Base-by-base conservation (phyloP, 1,140 invertebrate genomes). In the Atopsyche davidsoni region DNA sequence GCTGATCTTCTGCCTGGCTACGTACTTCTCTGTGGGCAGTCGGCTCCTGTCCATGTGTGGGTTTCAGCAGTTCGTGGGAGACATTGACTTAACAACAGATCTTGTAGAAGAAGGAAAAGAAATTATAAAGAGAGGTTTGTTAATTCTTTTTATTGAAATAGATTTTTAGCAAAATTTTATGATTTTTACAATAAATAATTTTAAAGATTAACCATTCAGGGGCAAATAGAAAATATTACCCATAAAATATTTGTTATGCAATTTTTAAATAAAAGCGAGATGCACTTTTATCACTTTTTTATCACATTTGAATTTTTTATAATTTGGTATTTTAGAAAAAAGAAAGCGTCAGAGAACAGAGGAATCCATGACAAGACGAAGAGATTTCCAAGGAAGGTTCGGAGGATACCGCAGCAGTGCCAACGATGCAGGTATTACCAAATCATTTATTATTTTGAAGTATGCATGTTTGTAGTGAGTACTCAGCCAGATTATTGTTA, bases 21-120 rank as follows among this genome's bases (percentile, higher is more conserved):
- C 94, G 0, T 98, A 96, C 75, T 95, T 98, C 66, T 90, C 87
- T 62, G 67, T 97, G n/a, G 95, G 94, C 22, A 88, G 87, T 53
- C 79, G 92, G 47, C 69, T 95, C 32, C 73, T 98, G 6, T 89
- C 90, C 21, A 78, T 87, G 31, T 77, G 97, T 53, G 95, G 95
- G 19, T 96, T 98, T 69, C 92, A 96, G 66, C 93, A 98, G 69
- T 97, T 97, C 72, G 80, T 96, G 36, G 88, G 85, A 2, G 91
- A 96, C 55, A 92, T 96, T 67, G 92, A 95, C 44, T 82, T 96
- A 50, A 95, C 92, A 0, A 84, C 82, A 0, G 94, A 98, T 67
- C 72, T 97, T 13, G 85, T 97, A 2, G 89, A 95, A 61, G 93
- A 98, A 72, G 95, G 96, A 1, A 76, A 83, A 61, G 89, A 94